Evolutionary conservation across 2,113 vertebrate species (phyloP).

Genomic region (Syrrhaptes paradoxus): DNA sequence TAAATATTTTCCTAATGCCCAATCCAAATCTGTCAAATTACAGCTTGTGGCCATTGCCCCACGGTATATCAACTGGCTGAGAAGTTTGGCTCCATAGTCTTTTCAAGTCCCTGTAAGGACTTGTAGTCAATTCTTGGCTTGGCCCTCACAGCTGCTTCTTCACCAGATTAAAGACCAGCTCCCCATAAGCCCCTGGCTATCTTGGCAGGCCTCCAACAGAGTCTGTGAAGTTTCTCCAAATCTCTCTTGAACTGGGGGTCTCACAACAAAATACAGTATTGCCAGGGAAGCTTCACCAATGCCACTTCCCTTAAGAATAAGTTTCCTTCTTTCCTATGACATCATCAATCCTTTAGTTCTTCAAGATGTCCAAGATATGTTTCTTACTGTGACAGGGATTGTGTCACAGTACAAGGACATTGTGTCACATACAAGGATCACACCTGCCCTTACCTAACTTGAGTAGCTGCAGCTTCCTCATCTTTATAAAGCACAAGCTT

Average conservation of each 20-base stretch:
- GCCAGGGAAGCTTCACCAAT: not conserved
- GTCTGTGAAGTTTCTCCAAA: not conserved
- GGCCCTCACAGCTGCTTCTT: not conserved
- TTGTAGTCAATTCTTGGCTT: not conserved
- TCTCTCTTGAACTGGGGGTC: not conserved
- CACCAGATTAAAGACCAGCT: not conserved
- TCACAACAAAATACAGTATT: not conserved
- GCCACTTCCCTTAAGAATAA: not conserved
- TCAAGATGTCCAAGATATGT: not conserved
- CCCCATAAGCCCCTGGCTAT: not conserved
- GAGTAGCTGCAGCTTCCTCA: not conserved
- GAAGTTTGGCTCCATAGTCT: not conserved
- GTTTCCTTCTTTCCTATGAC: not conserved
- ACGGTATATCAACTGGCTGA: not conserved
- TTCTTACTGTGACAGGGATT: not conserved
- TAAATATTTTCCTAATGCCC: not conserved
- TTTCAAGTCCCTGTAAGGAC: not conserved
- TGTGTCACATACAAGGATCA: not conserved
- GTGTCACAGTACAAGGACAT: no score
- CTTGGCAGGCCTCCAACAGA: not conserved
- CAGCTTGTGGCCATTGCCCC: not conserved
- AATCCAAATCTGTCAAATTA: not conserved
- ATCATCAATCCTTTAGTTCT: not conserved
- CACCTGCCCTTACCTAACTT: not conserved
- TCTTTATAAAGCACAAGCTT: not conserved